Base-by-base conservation (phyloP, 2,113 vertebrate species). In the Cairina moschata region DNA sequence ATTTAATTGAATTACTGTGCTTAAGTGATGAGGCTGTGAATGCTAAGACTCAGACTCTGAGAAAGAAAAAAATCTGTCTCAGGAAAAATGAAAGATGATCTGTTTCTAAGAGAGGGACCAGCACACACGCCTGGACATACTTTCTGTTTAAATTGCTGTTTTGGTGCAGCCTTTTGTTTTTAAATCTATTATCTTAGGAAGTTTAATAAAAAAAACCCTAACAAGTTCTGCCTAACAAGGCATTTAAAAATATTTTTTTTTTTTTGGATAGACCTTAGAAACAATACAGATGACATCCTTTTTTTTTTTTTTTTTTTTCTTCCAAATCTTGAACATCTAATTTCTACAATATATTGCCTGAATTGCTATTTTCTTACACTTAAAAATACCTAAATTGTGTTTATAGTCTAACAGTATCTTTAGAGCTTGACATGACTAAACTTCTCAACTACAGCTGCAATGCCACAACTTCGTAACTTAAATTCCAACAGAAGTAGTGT, bases 161-260 rank as follows among this genome's bases (percentile, higher is more conserved):
- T 62, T 17, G 50, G 72, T 78, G 42, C 5, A 75, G 18, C 1
- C 9, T 48, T 65, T 74, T 80, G 20, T 11, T 55, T 38, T 23
- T 9, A 3, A 17, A 17, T 5, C 9, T 50, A 4, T 78, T 90
- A 54, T 69, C 32, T 93, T 95, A 90, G 50, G 28, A 62, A 58
- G 18, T 22, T 55, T 31, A 34, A 48, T 65, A 26, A 95, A 79
- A 95, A 79, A 50, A 31, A 14, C 90, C 11, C 13, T 82, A 54
- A 15, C 7, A 87, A 87, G 5, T 80, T 77, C 34, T 80, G 79
- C 38, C 28, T 36, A 69, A 42, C 3, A 32, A 17, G 9, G 0
- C 21, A 75, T 68, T 95, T 94, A 54, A 68, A 75, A 55, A 73
- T 34, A 68, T 46, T 83, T 63, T 74, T 80, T 77, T 89, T 85